Conservation (phyloP, 2,797 vertebrate genomes). For the Eulemur mongoz region DNA sequence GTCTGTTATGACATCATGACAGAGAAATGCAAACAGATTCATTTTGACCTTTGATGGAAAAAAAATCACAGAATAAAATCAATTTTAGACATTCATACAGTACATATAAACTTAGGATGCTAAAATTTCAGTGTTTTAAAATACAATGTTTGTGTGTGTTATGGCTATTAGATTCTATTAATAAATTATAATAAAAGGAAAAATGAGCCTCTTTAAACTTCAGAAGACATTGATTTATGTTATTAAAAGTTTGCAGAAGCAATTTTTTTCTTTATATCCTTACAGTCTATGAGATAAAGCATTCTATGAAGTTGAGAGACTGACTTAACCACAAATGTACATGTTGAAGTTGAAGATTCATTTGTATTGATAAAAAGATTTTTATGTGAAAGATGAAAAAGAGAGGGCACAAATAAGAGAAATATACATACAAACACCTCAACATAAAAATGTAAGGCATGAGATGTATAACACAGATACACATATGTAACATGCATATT, state of each 20-base stretch:
- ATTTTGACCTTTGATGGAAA: not conserved
- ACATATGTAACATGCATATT: not conserved
- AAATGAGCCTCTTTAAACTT: not conserved
- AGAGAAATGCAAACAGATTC: not conserved
- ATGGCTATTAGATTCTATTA: not conserved
- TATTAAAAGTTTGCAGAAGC: not conserved
- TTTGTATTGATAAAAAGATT: not conserved
- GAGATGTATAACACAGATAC: not conserved
- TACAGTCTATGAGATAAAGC: not conserved
- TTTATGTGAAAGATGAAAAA: not conserved
- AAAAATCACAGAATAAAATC: not conserved
- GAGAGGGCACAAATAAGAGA: not conserved
- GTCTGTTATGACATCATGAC: not conserved
- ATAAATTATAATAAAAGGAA: not conserved
- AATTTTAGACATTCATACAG: not conserved
- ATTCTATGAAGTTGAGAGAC: not conserved
- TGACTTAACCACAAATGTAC: not conserved
- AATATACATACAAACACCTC: not conserved
- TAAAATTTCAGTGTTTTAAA: conserved; percentile 31
- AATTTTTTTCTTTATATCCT: not conserved
- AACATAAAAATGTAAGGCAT: not conserved
- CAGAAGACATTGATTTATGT: not conserved
- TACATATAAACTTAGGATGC: not conserved
- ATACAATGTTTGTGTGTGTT: not conserved
- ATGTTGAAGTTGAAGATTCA: not conserved